phyloP scores from a whole-genome alignment of 2,888 invertebrate species.

The Lucinisca nassula region DNA sequence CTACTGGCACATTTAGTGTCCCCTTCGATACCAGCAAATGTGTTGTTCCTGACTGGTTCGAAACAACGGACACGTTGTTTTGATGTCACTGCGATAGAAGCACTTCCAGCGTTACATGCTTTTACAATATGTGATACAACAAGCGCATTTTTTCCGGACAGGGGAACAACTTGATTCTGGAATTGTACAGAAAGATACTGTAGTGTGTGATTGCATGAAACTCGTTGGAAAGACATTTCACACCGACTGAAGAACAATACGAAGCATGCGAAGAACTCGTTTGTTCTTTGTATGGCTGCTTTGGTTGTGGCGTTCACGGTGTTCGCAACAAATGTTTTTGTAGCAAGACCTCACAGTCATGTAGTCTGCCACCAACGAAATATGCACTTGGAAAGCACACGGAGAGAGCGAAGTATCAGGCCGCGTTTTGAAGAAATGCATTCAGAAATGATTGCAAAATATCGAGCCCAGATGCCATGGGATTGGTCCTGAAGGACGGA shows the following conservation, averaged over 20 bases:
- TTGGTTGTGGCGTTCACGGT: background rate
- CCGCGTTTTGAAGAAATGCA: background rate
- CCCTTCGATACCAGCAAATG: background rate
- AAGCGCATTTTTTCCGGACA: background rate
- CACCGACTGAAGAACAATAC: background rate
- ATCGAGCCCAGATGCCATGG: background rate
- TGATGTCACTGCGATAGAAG: background rate
- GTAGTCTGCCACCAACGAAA: background rate
- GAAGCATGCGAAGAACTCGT: background rate
- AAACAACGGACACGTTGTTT: background rate
- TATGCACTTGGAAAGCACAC: background rate
- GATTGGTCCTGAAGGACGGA: background rate
- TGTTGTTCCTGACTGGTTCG: background rate
- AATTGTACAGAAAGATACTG: background rate
- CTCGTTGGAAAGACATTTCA: background rate
- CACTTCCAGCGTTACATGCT: background rate
- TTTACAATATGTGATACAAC: background rate
- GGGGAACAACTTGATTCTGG: background rate
- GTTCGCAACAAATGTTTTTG: background rate
- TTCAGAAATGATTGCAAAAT: background rate
- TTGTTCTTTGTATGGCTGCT: background rate
- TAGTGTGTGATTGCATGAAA: background rate
- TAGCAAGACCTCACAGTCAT: background rate
- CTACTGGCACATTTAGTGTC: background rate
- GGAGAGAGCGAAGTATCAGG: background rate